phyloP scores from a whole-genome alignment of 2,888 invertebrate genomes.

The Dryobotodes eremita region DNA sequence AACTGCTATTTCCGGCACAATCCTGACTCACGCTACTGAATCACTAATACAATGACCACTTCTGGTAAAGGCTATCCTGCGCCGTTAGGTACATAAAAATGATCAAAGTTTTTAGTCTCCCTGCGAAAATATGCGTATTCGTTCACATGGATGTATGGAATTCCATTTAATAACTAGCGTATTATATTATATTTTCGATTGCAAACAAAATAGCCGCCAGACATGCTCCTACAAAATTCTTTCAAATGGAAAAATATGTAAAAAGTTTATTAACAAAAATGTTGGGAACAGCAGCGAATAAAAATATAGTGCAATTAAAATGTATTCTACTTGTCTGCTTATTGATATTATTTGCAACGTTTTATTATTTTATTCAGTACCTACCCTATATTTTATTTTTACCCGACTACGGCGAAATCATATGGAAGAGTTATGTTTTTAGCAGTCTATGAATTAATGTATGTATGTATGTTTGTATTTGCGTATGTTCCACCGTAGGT shows the following conservation, averaged over 20 bases:
- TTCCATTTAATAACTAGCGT: conserved; percentile 1
- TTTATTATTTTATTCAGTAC: background rate
- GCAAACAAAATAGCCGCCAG: conserved; percentile 8
- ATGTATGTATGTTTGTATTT: too few species aligned
- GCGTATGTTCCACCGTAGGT: too few species aligned
- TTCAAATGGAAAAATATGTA: conserved; percentile 37
- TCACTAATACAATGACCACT: too few species aligned
- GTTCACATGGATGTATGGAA: background rate
- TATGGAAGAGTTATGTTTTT: too few species aligned
- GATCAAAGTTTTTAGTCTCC: too few species aligned
- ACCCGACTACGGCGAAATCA: too few species aligned
- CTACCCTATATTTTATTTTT: background rate
- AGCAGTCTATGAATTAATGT: too few species aligned
- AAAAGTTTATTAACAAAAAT: conserved; percentile 36
- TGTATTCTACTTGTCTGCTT: background rate
- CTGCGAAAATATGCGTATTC: background rate
- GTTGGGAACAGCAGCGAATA: background rate
- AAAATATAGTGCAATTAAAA: conserved; percentile 21
- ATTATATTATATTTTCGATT: conserved; percentile 3
- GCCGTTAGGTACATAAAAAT: background rate
- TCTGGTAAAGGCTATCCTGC: too few species aligned
- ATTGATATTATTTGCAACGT: background rate
- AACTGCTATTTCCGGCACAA: too few species aligned
- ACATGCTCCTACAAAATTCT: background rate
- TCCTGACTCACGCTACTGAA: too few species aligned